Evolutionary conservation across 2,113 vertebrate species (phyloP).

Genomic region (Halichoeres trimaculatus): DNA sequence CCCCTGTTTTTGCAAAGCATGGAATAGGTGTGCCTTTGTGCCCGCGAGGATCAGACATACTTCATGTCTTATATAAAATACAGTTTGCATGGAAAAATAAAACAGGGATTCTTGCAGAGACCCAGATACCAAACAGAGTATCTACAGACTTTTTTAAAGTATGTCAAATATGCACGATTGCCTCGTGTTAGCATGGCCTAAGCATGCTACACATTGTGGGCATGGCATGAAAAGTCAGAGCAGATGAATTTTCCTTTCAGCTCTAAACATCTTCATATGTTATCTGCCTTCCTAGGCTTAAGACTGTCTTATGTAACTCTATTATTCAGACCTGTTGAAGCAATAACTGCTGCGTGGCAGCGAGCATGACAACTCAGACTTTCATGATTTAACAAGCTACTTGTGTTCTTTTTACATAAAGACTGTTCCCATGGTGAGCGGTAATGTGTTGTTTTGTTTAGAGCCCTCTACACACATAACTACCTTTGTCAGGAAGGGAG

Average conservation of each 20-base stretch:
- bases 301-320: conserved; percentile 7
- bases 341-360: neutral
- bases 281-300: conserved; percentile 9
- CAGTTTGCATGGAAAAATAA: neutral
- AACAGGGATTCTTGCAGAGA: neutral
- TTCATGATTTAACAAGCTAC: neutral
- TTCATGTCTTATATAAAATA: neutral
- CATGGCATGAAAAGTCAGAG: conserved; percentile 13
- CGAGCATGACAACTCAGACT: neutral
- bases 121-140: neutral
- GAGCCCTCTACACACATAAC: conserved; percentile 43
- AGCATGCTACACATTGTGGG: neutral
- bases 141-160: neutral
- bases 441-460: conserved; percentile 58
- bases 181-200: neutral
- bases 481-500: conserved; percentile 58
- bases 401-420: neutral
- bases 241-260: neutral
- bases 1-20: conserved; percentile 34
- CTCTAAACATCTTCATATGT: conserved; percentile 40
- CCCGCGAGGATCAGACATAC: neutral
- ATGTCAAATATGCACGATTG: neutral
- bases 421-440: conserved; percentile 31
- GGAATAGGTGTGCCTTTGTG: conserved; percentile 21
- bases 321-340: conserved; percentile 6